Evolutionary conservation across 2,113 vertebrate genomes (phyloP).

Genomic region (Pholis gunnellus): DNA sequence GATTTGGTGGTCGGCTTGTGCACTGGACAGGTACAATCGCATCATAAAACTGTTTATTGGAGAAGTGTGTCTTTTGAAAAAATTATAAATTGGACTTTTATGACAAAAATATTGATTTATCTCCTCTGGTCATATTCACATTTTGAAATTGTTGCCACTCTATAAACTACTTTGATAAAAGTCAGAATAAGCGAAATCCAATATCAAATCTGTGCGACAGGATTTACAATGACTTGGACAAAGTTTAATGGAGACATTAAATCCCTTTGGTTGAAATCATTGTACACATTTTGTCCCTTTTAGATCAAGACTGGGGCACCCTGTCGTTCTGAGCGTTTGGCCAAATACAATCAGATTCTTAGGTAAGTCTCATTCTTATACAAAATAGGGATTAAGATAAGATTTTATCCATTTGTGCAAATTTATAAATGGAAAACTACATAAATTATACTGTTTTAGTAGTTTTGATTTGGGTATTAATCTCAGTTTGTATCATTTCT

Average conservation of each 20-base stretch:
- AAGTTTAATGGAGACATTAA: neutral
- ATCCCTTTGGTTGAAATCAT: neutral
- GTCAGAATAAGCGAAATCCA: neutral
- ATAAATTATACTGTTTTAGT: neutral
- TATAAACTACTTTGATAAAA: neutral
- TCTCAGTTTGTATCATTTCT: neutral
- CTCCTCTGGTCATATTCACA: neutral
- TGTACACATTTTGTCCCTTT: conserved; percentile 10
- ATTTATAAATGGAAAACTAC: neutral
- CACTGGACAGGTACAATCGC: conserved; percentile 91
- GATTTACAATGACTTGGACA: neutral
- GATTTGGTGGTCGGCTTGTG: conserved; percentile 96
- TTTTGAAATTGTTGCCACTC: neutral
- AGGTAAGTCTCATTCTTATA: conserved; percentile 55
- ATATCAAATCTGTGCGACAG: neutral
- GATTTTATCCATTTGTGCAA: neutral
- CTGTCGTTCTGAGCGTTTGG: conserved; percentile 85
- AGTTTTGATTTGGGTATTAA: neutral
- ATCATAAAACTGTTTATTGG: neutral
- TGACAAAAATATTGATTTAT: neutral
- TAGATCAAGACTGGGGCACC: conserved; percentile 85
- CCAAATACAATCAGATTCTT: conserved; percentile 85
- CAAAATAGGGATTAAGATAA: no score
- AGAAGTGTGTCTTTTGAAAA: neutral
- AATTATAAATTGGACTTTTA: neutral